A percentile compares a stretch with the other conserved stretches of the same genome.
These are phyloP conservation scores for Ellobium chinense DNA, from an alignment of 2,888 invertebrate genomes.

Conservation along the genomic window DNA sequence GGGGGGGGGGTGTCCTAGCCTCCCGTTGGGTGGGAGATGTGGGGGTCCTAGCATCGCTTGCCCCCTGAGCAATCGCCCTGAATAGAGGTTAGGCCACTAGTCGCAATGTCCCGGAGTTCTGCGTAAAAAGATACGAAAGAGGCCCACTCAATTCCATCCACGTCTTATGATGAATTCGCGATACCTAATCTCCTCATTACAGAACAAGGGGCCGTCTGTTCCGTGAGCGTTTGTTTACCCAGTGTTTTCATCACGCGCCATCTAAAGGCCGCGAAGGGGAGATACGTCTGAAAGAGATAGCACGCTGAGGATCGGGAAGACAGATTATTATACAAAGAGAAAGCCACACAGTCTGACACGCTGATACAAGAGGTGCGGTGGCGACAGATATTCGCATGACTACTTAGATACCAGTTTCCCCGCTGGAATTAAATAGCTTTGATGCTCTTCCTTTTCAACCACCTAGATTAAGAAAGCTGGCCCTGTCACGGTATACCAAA, in stretches of 20 bases:
- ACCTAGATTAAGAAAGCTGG: no score
- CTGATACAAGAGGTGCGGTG: not conserved
- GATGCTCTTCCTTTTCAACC: no score
- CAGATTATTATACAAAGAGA: conserved; percentile 21
- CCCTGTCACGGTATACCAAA: no score
- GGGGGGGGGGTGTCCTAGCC: no score
- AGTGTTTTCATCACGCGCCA: conserved; percentile 11
- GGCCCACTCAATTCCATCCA: conserved; percentile 1
- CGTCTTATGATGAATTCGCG: conserved; percentile 9
- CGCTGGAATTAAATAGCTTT: no score
- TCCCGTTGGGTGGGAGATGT: no score
- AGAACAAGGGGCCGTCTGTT: conserved; percentile 21
- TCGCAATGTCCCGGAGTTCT: no score
- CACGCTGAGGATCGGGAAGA: conserved; percentile 1
- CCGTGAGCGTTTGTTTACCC: conserved; percentile 13
- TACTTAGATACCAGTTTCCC: no score
- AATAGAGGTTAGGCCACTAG: no score
- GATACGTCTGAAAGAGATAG: conserved; percentile 14
- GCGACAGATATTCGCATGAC: conserved; percentile 23
- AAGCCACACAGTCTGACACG: no score
- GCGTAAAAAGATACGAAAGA: not conserved
- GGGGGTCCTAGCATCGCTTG: no score
- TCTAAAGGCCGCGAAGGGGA: conserved; percentile 10
- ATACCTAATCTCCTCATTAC: not conserved
- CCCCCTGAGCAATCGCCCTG: no score